Conservation (phyloP, 1,140 invertebrate species). For the Leptinotarsa texana region DNA sequence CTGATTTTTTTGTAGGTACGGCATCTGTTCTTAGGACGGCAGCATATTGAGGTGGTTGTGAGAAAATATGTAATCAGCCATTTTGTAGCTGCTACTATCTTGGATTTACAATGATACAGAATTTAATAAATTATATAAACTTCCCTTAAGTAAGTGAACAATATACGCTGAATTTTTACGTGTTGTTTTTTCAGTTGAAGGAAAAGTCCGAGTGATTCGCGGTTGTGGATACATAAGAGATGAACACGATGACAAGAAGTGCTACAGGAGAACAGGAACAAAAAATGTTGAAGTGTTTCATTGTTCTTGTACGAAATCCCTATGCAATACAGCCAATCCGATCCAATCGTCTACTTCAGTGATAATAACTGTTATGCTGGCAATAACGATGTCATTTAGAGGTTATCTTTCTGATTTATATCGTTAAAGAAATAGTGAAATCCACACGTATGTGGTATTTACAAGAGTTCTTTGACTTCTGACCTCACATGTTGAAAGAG, state of each 20-base stretch:
- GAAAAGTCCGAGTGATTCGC: slow-evolving; percentile 71
- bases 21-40: too few species aligned
- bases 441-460: too few species aligned
- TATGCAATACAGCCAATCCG: slow-evolving; percentile 64
- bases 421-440: not conserved
- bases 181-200: slow-evolving; percentile 66
- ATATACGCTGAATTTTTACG: not conserved
- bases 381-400: not conserved
- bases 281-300: slow-evolving; percentile 74
- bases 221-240: slow-evolving; percentile 75
- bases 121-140: too few species aligned
- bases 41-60: too few species aligned
- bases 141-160: too few species aligned
- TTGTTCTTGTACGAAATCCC: slow-evolving; percentile 73
- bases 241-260: slow-evolving; percentile 63
- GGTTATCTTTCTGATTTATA: slow-evolving; percentile 7
- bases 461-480: too few species aligned
- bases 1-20: too few species aligned
- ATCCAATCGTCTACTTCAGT: not conserved
- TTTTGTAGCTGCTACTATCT: too few species aligned
- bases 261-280: slow-evolving; percentile 69
- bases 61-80: too few species aligned
- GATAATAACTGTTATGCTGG: not conserved
- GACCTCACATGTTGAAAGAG: too few species aligned
- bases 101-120: too few species aligned